Base-by-base conservation (phyloP, 2,113 vertebrate genomes). In the Dunckerocampus dactyliophorus region DNA sequence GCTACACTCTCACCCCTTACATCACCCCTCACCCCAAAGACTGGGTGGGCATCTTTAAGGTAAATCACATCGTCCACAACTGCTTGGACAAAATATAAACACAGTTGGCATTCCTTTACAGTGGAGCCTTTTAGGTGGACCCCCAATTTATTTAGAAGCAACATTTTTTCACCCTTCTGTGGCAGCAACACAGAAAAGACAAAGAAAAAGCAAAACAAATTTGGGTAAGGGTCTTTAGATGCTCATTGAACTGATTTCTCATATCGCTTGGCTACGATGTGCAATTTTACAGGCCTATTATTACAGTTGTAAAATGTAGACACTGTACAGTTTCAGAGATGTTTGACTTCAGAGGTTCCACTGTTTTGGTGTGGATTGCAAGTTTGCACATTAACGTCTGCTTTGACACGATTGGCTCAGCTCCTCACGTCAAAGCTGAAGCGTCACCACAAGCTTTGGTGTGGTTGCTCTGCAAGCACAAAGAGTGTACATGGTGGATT, bases 21-120 rank as follows among this genome's bases (percentile, higher is more conserved):
- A 94, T 98, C 64, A 88, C 89, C 49, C 95, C 96, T 70, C 91
- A 99, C 83, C 92, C 92, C 48, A 98, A 98, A 85, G 97, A 99
- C 79, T 99, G 96, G 97, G 95, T 99, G 89, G 96, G 97, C 83
- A 98, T 99, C 87, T 99, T 99, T 81, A 98, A 98, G 95, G 97
- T 98, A 90, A 19, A 43, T 24, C 47, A 54, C 56, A 50, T 19
- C 43, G 58, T 24, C 47, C 10, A 10, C 10, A 20, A 22, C 63
- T 67, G 54, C 57, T 62, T 57, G 21, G 7, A n/a, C 4, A 53
- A 11, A 24, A 6, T 24, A 51, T 1, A 4, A 9, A 39, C 24
- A 28, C 24, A n/a, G 2, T 28, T 39, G 9, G 37, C 37, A 12
- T 42, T 11, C 5, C 11, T 42, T 42, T 42, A 42, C 39, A 12